Conservation (phyloP, 2,797 vertebrate genomes). For the Sylvilagus floridanus region DNA sequence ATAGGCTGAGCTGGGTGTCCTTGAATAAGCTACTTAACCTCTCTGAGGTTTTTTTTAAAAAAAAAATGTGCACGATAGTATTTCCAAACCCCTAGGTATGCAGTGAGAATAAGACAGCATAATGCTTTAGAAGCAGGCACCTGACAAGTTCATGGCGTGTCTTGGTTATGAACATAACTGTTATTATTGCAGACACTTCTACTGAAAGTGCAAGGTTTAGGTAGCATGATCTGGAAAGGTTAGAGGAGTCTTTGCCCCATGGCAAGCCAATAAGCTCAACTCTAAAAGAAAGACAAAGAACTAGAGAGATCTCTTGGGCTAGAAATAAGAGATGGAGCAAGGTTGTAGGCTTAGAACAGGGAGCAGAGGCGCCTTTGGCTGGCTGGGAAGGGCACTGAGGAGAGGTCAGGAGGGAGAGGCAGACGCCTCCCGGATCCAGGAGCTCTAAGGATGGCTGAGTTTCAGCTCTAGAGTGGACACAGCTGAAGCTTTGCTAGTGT, state of each 20-base stretch:
- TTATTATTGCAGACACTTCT: background rate
- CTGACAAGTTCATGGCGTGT: background rate
- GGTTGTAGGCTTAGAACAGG: background rate
- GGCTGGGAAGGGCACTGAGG: background rate
- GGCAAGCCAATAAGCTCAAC: background rate
- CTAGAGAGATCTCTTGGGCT: background rate
- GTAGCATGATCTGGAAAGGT: background rate
- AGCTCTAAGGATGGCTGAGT: background rate
- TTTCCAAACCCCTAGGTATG: background rate
- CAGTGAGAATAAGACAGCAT: background rate
- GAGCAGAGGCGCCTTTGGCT: background rate
- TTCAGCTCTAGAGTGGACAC: background rate
- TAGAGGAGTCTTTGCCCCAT: background rate
- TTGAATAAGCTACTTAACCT: background rate
- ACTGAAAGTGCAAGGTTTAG: background rate
- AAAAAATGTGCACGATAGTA: background rate
- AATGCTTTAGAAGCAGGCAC: background rate
- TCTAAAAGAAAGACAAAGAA: constrained; percentile 38
- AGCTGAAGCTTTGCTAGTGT: background rate
- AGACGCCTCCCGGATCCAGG: background rate
- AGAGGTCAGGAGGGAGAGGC: background rate
- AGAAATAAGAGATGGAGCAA: background rate
- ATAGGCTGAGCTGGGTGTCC: background rate
- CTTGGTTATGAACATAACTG: background rate
- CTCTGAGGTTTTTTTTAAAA: background rate